Base-by-base conservation (phyloP, 2,797 vertebrate genomes). In the Schizopygopsis pylzovi region DNA sequence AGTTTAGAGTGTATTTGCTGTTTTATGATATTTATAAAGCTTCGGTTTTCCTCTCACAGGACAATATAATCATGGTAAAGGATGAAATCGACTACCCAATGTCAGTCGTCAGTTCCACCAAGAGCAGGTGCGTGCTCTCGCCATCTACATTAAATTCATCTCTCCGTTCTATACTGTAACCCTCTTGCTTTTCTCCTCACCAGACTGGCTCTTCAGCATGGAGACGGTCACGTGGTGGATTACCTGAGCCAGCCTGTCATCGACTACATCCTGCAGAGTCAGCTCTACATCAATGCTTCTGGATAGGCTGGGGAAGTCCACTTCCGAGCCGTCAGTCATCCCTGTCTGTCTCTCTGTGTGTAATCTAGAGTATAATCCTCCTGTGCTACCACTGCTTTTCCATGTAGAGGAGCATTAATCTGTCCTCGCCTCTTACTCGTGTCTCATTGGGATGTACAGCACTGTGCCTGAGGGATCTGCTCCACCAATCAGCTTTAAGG, bases 231-330 rank as follows among this genome's bases (percentile, higher is more conserved):
- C 0, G 98, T 99, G 0, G 96, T 98, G 94, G 97, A 99, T 91
- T 99, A 99, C 93, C 95, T 99, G 93, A 95, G 92, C 86, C 98
- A 99, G 93, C 97, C 97, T 0, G 98, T 99, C 94, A 99, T 99
- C 11, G 98, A 99, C 95, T 99, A 99, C 95, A 97, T 99, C 92
- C 96, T 99, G 94, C 97, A 99, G 95, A 98, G 96, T 90, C 98
- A 99, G 93, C 97, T 99, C 75, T 99, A 99, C 94, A 99, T 99
- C 95, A 99, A 97, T 0, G 95, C 98, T 89, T 99, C 98, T 0
- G 98, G 98, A 94, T 99, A 98, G 93, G 56, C 76, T 33, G 61
- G 68, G 43, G 83, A 76, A 71, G 77, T 80, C 6, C n/a, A 45
- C 63, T n/a, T 37, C 86, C 80, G 84, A 76, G 70, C 86, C 82